Conservation (phyloP, 2,888 invertebrate species). For the Lymantria dispar region DNA sequence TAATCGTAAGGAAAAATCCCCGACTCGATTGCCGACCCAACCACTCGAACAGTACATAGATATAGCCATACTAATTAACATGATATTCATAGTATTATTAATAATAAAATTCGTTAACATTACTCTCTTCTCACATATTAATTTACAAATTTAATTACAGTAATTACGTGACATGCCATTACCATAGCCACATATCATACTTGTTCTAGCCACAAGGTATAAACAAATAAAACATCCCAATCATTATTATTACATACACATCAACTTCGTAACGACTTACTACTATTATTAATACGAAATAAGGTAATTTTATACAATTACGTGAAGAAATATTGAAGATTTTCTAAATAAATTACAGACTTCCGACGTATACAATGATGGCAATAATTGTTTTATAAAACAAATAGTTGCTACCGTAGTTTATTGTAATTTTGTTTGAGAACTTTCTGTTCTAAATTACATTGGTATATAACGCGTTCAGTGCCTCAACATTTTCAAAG, state of each 20-base stretch:
- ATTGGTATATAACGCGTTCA: too few species aligned
- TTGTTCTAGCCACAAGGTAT: too few species aligned
- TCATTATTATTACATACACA: neutral
- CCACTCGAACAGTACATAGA: too few species aligned
- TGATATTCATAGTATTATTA: too few species aligned
- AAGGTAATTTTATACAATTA: conserved; percentile 40
- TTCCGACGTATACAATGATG: conserved; percentile 22
- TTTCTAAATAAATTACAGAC: conserved; percentile 34
- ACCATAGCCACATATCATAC: too few species aligned
- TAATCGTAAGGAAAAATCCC: too few species aligned
- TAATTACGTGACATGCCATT: too few species aligned
- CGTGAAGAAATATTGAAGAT: conserved; percentile 36
- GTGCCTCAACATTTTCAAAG: too few species aligned
- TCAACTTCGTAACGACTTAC: neutral
- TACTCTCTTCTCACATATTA: neutral
- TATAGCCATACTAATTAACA: too few species aligned
- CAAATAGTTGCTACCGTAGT: neutral
- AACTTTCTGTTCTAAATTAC: neutral
- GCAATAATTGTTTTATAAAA: neutral
- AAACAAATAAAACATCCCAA: neutral
- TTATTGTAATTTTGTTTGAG: neutral
- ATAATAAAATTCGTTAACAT: too few species aligned
- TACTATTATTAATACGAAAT: conserved; percentile 28
- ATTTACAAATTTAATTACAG: too few species aligned
- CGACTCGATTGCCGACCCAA: too few species aligned